Percentiles rank a stretch among this genome's conserved stretches.
phyloP scores from a whole-genome alignment of 2,888 invertebrate genomes.

The Hirtodrosophila histrioides region DNA sequence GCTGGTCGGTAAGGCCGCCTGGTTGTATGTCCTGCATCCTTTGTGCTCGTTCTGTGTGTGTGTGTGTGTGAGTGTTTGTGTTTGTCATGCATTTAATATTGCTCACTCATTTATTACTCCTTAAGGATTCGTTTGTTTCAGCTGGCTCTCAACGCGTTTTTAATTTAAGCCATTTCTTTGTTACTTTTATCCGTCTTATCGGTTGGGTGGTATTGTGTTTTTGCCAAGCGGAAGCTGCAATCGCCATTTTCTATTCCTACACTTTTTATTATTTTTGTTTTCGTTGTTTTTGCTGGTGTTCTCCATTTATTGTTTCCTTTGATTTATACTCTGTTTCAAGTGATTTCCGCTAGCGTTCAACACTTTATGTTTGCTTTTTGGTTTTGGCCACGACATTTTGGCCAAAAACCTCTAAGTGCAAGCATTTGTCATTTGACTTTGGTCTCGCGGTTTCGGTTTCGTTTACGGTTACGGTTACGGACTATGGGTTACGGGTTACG shows the following conservation, averaged over 20 bases:
- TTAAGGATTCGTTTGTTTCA: conserved; percentile 43
- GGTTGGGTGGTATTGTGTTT: conserved; percentile 26
- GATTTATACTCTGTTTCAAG: conserved; percentile 78
- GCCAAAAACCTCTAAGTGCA: conserved; percentile 48
- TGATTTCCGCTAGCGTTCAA: conserved; percentile 77
- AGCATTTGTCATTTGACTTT: conserved; percentile 69
- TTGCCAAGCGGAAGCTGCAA: conserved; percentile 48
- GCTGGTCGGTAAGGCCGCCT: conserved; percentile 15
- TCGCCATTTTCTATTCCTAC: conserved; percentile 51
- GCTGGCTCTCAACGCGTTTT: conserved; percentile 27
- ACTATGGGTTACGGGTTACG: conserved; percentile 18
- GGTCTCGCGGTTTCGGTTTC: conserved; percentile 31
- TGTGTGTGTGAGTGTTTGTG: conserved; percentile 2
- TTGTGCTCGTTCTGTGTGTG: background rate
- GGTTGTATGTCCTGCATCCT: conserved; percentile 24
- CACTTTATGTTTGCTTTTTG: conserved; percentile 67
- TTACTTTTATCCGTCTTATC: conserved; percentile 19
- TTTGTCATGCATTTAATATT: conserved; percentile 47
- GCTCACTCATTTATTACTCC: conserved; percentile 60
- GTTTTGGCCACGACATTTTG: conserved; percentile 40
- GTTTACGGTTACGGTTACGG: conserved; percentile 24
- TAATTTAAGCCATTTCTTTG: conserved; percentile 47
- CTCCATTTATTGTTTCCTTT: conserved; percentile 73
- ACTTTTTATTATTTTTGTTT: conserved; percentile 31
- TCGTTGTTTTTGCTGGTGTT: conserved; percentile 34